Evolutionary conservation across 2,888 invertebrate species (phyloP), one percentile per base, ranked within the genome.

Genomic region (Diloba caeruleocephala): DNA sequence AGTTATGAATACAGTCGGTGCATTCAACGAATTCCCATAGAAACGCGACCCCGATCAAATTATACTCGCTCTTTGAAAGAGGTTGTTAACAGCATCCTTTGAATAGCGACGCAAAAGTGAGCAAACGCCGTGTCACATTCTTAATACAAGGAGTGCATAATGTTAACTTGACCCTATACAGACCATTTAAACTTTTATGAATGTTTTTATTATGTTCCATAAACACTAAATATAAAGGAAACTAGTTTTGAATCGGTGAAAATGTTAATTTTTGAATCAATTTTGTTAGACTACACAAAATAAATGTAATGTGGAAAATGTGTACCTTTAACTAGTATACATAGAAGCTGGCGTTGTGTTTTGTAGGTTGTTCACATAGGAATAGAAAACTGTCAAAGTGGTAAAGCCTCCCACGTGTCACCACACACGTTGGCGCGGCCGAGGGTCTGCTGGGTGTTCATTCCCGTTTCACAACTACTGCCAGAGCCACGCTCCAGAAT

Each of bases 41-140:
- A 91, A 91, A 89, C 73, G 81, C 80, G 86, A 92, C 92, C 93
- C 93, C 85, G 89, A 91, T 89, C 87, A 90, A 91, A 92, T 92
- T 92, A 92, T 93, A 77, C 88, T 87, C 87, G 91, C 87, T 90
- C 89, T 90, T 92, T 93, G 76, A 91, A 84, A 88, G 84, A 85
- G 84, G 89, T 91, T 93, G 93, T 93, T 93, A 93, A 93, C 93
- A 92, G 91, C 90, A 89, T 90, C 90, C 88, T 79, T 87, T 92
- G 84, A 91, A 92, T 88, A 74, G 87, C 76, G 86, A 77, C 88
- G 86, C 84, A 86, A 83, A 92, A 93, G 88, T 91, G 93, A 92
- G 90, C 93, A 93, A 90, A 85, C 84, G 85, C 85, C 84, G 87
- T 85, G 88, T 85, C 90, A 87, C 85, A 88, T 89, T 87, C 80